phyloP scores from a whole-genome alignment of 2,888 invertebrate species.

The Lamellibrachia columna region DNA sequence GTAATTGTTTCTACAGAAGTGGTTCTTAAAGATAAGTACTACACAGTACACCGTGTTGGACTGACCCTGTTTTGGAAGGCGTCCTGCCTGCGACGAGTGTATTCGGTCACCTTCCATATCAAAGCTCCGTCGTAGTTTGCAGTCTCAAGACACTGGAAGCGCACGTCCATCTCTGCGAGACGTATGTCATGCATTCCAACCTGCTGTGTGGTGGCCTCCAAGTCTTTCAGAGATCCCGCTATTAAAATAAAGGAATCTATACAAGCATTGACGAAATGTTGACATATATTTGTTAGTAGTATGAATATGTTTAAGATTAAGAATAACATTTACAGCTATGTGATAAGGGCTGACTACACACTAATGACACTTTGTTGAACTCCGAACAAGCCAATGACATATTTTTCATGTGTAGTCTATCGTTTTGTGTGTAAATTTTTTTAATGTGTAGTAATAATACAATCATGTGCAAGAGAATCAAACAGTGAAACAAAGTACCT shows the following conservation, averaged over 20 bases:
- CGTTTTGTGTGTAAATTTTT: too few relatives aligned
- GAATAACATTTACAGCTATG: too few relatives aligned
- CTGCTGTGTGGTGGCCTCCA: neutral
- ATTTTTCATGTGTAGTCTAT: too few relatives aligned
- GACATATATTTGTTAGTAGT: too few relatives aligned
- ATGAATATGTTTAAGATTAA: too few relatives aligned
- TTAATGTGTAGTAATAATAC: too few relatives aligned
- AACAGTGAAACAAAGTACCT: neutral
- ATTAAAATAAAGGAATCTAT: neutral
- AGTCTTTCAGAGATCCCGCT: neutral
- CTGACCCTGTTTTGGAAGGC: constrained; percentile 49
- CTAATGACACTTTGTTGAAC: too few relatives aligned
- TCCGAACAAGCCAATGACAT: too few relatives aligned
- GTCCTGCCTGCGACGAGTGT: constrained; percentile 52
- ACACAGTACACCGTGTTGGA: neutral
- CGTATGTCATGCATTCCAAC: neutral
- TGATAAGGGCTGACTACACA: too few relatives aligned
- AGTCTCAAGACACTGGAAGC: constrained; percentile 43
- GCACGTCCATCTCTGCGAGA: neutral
- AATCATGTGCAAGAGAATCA: neutral
- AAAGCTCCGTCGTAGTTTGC: constrained; percentile 61
- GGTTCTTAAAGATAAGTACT: neutral
- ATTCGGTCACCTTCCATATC: constrained; percentile 60
- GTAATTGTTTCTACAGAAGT: too few relatives aligned
- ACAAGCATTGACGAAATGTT: too few relatives aligned